Base-by-base conservation (phyloP, 2,888 invertebrate species). In the Perizoma affinitatum region DNA sequence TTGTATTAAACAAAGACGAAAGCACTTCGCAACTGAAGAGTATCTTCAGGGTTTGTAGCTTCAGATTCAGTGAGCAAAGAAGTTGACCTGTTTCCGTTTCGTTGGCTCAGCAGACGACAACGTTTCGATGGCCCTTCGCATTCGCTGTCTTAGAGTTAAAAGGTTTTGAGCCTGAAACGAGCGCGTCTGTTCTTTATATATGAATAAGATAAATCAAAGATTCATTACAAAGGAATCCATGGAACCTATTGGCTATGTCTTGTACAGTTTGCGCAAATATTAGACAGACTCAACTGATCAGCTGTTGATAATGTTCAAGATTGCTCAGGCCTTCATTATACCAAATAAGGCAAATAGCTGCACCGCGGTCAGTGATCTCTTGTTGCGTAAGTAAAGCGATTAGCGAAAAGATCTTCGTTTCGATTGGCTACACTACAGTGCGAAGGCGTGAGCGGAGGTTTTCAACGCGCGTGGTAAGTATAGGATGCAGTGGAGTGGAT, bases 51-150 rank as follows among this genome's bases (percentile, higher is more conserved):
- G 56, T 62, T 67, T 68, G 72, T 74, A 67, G 71, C 75, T 50
- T 53, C 52, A 52, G 49, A 73, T 71, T 74, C 66, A 75, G 72
- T 66, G 63, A 67, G 10, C 49, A 47, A 59, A 68, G 67, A 72
- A 66, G 83, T 87, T 79, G 86, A 86, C 86, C 84, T 64, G 80
- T 67, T 80, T 87, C 61, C 69, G 63, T 63, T 66, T 63, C 67
- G 41, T 73, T 78, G 75, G 73, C 54, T 53, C 49, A 53, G 22
- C 40, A 49, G 57, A 50, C 67, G 65, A 71, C 70, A 63, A 74
- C 68, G 70, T 82, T 76, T 75, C 76, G 74, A 85, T 79, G 78
- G 72, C 79, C 67, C 84, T 86, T 72, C 64, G 68, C 66, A 65
- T 65, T 65, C 61, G 61, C 62, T 61, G 58, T 54, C 67, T 66